phyloP scores from a whole-genome alignment of 2,113 vertebrate genomes.

The Orcinus orca region DNA sequence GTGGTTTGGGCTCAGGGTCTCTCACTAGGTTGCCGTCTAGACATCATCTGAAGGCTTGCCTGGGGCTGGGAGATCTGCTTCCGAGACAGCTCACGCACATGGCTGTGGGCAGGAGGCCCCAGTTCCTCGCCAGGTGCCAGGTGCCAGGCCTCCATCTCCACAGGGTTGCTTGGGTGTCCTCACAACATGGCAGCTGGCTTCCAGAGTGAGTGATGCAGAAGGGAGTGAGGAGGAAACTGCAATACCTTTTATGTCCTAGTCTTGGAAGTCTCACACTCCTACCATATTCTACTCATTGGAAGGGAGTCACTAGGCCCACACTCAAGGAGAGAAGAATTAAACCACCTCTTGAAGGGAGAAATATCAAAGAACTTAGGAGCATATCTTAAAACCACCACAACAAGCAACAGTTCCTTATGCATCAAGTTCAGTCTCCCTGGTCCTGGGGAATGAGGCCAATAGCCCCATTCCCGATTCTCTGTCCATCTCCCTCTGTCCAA shows the following conservation, averaged over 20 bases:
- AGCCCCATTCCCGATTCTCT: neutral
- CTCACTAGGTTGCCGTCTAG: neutral
- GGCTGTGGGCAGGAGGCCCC: neutral
- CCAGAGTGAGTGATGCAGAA: neutral
- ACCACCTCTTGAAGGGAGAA: neutral
- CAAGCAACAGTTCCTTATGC: neutral
- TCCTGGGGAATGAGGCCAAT: neutral
- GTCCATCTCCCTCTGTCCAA: neutral
- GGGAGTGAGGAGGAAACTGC: neutral
- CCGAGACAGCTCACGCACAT: rapidly evolving
- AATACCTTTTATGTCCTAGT: neutral
- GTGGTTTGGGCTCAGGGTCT: neutral
- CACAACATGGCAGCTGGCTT: neutral
- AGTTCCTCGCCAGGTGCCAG: rapidly evolving
- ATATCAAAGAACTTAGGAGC: neutral
- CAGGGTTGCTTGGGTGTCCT: neutral
- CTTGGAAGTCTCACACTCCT: neutral
- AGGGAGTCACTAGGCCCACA: neutral
- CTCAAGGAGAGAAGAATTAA: neutral
- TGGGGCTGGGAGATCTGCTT: neutral
- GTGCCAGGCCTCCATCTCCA: neutral
- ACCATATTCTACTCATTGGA: neutral
- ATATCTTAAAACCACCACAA: neutral
- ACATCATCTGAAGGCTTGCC: neutral
- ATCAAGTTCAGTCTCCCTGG: neutral